phyloP scores from a whole-genome alignment of 2,888 invertebrate genomes.

The Lycocerus yunnanus region DNA sequence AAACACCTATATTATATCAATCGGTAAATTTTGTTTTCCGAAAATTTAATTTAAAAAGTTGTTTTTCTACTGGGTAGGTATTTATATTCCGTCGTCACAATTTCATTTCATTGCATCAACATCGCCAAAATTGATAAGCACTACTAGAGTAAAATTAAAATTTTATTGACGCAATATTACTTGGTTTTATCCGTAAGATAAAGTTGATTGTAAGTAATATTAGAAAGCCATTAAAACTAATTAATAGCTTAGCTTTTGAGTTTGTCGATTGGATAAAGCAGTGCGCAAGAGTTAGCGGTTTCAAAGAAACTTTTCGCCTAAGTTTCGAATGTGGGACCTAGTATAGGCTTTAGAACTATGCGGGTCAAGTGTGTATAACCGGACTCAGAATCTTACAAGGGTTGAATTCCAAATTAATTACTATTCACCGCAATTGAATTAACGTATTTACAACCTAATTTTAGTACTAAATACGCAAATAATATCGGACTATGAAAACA shows the following conservation, averaged over 20 bases:
- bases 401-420: slow-evolving; percentile 30
- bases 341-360: slow-evolving; percentile 23
- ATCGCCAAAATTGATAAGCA: not conserved
- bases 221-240: slow-evolving; percentile 29
- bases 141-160: not conserved
- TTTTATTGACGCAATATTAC: slow-evolving; percentile 8
- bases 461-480: slow-evolving; percentile 17
- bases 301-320: slow-evolving; percentile 26
- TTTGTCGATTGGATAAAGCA: slow-evolving; percentile 12
- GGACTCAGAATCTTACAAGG: slow-evolving; percentile 27
- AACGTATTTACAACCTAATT: slow-evolving; percentile 28
- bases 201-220: slow-evolving; percentile 24
- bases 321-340: slow-evolving; percentile 23
- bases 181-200: not conserved
- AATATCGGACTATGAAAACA: not conserved
- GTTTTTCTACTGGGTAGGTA: not conserved
- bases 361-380: slow-evolving; percentile 31
- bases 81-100: not conserved
- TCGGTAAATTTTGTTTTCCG: too few species aligned
- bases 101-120: not conserved
- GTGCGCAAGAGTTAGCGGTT: slow-evolving; percentile 20
- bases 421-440: slow-evolving; percentile 26
- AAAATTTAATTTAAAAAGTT: too few species aligned
- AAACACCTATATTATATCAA: too few species aligned
- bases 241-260: slow-evolving; percentile 26